Percentiles rank a stretch among this genome's conserved stretches.
Evolutionary conservation across 92 coral and sea anemone species (phyloP).

Genomic region (Epizoanthus fatuus): DNA sequence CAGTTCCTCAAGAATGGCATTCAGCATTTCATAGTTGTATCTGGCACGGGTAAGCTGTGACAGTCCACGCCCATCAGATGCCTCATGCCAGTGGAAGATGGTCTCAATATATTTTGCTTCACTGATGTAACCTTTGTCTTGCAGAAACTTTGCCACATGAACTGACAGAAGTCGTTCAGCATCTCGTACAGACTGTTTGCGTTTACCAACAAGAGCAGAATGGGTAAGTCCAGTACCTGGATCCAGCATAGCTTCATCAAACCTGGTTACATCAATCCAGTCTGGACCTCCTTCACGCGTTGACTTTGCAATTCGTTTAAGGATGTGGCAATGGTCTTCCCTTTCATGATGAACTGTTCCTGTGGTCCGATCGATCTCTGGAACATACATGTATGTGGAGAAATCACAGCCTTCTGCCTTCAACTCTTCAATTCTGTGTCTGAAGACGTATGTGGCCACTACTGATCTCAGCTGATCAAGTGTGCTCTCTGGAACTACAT

Average conservation of each 20-base stretch:
- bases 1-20: slow-evolving; percentile 81
- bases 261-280: slow-evolving; percentile 52
- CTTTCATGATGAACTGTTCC: slow-evolving; percentile 59
- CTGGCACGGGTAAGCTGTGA: slow-evolving; percentile 70
- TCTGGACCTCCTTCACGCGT: slow-evolving; percentile 58
- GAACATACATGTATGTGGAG: slow-evolving; percentile 45
- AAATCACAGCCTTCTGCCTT: slow-evolving; percentile 47
- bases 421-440: slow-evolving; percentile 32
- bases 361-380: slow-evolving; percentile 64
- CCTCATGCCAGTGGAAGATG: slow-evolving; percentile 84
- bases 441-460: slow-evolving; percentile 60
- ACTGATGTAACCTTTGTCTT: slow-evolving; percentile 45
- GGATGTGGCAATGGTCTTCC: slow-evolving; percentile 60
- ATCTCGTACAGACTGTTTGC: slow-evolving; percentile 76
- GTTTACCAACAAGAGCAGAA: slow-evolving; percentile 65
- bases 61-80: slow-evolving; percentile 81
- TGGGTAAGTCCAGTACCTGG: slow-evolving; percentile 72
- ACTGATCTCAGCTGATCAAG: slow-evolving; percentile 53
- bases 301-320: slow-evolving; percentile 43
- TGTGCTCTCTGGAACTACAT: slow-evolving; percentile 24
- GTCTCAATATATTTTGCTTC: slow-evolving; percentile 63
- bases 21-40: slow-evolving; percentile 80
- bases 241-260: slow-evolving; percentile 66
- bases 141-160: slow-evolving; percentile 59
- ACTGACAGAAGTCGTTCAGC: slow-evolving; percentile 74